phyloP scores from a whole-genome alignment of 2,888 invertebrate species.

The Mesochorus sp. region DNA sequence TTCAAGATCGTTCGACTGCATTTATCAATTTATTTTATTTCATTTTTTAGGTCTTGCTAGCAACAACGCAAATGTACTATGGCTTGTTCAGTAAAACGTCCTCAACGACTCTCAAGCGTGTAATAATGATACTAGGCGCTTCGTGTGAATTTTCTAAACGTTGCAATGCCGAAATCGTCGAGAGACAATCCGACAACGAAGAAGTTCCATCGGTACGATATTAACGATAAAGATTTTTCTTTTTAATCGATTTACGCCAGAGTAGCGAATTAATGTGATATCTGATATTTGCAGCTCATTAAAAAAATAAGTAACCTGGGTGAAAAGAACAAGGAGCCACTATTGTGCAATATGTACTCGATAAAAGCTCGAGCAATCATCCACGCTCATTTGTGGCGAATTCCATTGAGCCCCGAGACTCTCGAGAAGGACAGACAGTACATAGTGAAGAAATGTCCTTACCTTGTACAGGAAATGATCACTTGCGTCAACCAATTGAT shows the following conservation, averaged over 20 bases:
- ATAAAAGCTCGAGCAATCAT: slow-evolving; percentile 95
- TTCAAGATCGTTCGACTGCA: slow-evolving; percentile 1
- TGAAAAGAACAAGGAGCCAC: slow-evolving; percentile 98
- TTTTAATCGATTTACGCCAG: neutral
- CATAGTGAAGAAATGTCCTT: slow-evolving; percentile 94
- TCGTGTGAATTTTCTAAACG: slow-evolving; percentile 97
- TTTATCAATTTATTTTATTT: neutral
- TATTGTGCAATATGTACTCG: slow-evolving; percentile 95
- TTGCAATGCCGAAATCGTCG: slow-evolving; percentile 96
- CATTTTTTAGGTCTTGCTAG: slow-evolving; percentile 88
- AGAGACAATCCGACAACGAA: slow-evolving; percentile 95
- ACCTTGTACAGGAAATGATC: slow-evolving; percentile 98
- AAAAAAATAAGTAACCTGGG: slow-evolving; percentile 95
- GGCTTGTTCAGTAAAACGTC: slow-evolving; percentile 98
- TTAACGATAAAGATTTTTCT: neutral
- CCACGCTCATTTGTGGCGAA: slow-evolving; percentile 97
- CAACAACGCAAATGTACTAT: slow-evolving; percentile 98
- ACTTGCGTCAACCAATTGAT: slow-evolving; percentile 97
- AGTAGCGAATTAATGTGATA: slow-evolving; percentile 14
- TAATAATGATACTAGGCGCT: slow-evolving; percentile 97
- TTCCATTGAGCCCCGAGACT: slow-evolving; percentile 89
- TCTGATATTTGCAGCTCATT: slow-evolving; percentile 87
- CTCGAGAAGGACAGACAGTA: slow-evolving; percentile 93
- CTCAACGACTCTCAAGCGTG: slow-evolving; percentile 96
- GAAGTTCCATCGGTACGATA: slow-evolving; percentile 92